Base-by-base conservation (phyloP, 1,140 invertebrate species). In the Pogonognathellus flavescens region DNA sequence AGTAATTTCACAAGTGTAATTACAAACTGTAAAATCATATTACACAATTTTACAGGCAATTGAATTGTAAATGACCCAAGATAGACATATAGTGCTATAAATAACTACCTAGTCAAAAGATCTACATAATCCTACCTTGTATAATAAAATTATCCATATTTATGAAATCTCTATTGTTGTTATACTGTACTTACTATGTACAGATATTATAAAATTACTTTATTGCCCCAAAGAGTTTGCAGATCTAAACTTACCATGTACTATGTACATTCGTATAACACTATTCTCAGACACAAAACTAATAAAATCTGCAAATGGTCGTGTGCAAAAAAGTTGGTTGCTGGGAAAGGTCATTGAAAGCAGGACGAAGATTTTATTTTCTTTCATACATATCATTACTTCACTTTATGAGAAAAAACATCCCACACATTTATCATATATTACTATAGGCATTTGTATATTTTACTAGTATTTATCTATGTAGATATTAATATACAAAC, bases 291-390 rank as follows among this genome's bases (percentile, higher is more conserved):
- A 60, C 1, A 13, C 22, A 66, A 5, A 41, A 76, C n/a, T 70
- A 41, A 70, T 31, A 70, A 13, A 41, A 76, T 14, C 18, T 72
- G 31, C 16, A 20, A n/a, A 62, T 62, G 18, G n/a, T 62, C 11
- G 16, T 11, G 53, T 14, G 11, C 16, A 16, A 55, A 62, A 18
- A 62, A 62, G 22, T 16, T 11, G 20, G 25, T 25, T 8, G 22
- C 6, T 13, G 41, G 49, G 41, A 50, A 49, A n/a, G 16, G 25
- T 76, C n/a, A 41, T 76, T 49, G 70, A 76, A 76, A 76, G 70
- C 70, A 76, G 70, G 70, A 76, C 70, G 70, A 76, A 76, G 70
- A 76, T 76, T 50, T 76, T 76, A 66, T 76, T 49, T 76, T 7
- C 20, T 76, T 76, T 76, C 25, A 49, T 76, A 50, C n/a, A 49